Base-by-base conservation (phyloP, 2,888 invertebrate species). In the Julus scanicus region DNA sequence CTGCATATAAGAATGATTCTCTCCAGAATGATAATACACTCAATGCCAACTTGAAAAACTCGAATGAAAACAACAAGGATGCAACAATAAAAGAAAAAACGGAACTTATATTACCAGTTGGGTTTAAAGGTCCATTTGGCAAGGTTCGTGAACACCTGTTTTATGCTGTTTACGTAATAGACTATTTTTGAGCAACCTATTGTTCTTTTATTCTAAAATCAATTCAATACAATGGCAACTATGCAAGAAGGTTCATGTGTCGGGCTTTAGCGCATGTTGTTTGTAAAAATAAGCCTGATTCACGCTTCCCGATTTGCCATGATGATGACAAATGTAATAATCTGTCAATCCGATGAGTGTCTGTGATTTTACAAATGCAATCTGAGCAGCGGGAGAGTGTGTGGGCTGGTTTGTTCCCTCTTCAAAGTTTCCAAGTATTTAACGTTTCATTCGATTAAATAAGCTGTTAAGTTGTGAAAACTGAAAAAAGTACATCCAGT, bases 161-260 rank as follows among this genome's bases (percentile, higher is more conserved):
- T 39, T 3, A 13, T 83, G 20, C 4, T 83, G 29, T 1, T 29
- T 29, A 29, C 29, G 29, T 29, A 29, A 29, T 29, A 29, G 29
- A 29, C 29, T 29, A 29, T 29, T 29, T 29, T 29, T 29, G 29
- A 29, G 29, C 29, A 1, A 29, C 29, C 0, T 29, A 29, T 29
- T 29, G 29, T 29, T 29, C 29, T 1, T 29, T 0, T 29, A 29
- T 29, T 29, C 0, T 29, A 29, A 29, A 29, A 29, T 29, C 29
- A 29, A 29, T 29, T 29, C 29, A 0, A 29, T 88, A 94, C 29
- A 0, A 29, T 88, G 94, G 93, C 90, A 94, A 94, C 90, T 93
- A 93, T 92, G 93, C 94, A 89, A 93, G 93, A 93, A 91, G 91
- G 93, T 92, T 15, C 63, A 53, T 5, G 11, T 86, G 20, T 39